Evolutionary conservation across 2,797 vertebrate genomes (phyloP).

Genomic region (Sebastes itinus): DNA sequence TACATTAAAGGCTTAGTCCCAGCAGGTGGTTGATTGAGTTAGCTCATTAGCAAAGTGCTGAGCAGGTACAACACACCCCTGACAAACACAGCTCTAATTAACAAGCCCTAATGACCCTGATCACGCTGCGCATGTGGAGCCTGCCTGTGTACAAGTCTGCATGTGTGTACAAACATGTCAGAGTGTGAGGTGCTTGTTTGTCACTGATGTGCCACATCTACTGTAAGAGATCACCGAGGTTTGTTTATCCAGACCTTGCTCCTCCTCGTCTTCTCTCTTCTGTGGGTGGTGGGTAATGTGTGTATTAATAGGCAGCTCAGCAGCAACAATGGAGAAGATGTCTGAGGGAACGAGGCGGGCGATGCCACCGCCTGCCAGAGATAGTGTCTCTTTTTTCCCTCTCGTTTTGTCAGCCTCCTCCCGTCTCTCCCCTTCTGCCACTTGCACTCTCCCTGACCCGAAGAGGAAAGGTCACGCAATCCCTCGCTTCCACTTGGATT

Average conservation of each 20-base stretch:
- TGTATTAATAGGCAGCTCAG: conserved; percentile 21
- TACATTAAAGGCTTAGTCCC: conserved; percentile 68
- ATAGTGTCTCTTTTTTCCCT: background rate
- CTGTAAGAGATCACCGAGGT: conserved; percentile 21
- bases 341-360: background rate
- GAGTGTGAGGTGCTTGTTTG: conserved; percentile 40
- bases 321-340: background rate
- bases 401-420: background rate
- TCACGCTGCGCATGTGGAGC: conserved; percentile 40
- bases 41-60: conserved; percentile 79
- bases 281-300: conserved; percentile 3
- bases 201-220: conserved; percentile 26
- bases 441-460: conserved; percentile 21
- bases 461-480: conserved; percentile 45
- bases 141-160: conserved; percentile 17
- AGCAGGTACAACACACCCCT: conserved; percentile 72
- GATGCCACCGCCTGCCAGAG: background rate
- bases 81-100: conserved; percentile 79
- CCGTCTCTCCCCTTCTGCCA: background rate
- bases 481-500: conserved; percentile 45
- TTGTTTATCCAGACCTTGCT: conserved; percentile 29
- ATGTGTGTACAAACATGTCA: conserved; percentile 63
- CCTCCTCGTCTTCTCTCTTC: background rate
- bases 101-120: conserved; percentile 72
- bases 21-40: conserved; percentile 79